phyloP scores from a whole-genome alignment of 2,888 invertebrate species.

The Sycophila texana region DNA sequence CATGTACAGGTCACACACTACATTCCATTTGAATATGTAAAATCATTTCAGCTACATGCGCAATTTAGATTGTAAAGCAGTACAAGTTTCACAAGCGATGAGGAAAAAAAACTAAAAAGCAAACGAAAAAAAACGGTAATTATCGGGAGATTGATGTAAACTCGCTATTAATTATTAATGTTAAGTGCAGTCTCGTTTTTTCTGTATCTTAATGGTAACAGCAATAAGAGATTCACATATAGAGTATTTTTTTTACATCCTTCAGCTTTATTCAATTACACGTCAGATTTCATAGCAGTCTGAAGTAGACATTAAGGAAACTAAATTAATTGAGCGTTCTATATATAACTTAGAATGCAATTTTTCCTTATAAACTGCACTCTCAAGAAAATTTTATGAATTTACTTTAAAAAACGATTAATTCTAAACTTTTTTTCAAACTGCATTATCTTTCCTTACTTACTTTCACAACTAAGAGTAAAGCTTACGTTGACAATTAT shows the following conservation, averaged over 20 bases:
- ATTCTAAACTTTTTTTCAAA: too few relatives aligned
- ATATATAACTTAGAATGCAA: too few relatives aligned
- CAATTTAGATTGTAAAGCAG: slow-evolving; percentile 31
- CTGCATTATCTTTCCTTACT: too few relatives aligned
- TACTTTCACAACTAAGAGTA: too few relatives aligned
- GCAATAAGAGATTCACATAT: background rate
- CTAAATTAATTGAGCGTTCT: too few relatives aligned
- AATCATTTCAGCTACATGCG: slow-evolving; percentile 29
- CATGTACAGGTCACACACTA: slow-evolving; percentile 31
- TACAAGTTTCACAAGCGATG: background rate
- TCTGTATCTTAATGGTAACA: background rate
- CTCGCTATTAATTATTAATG: background rate
- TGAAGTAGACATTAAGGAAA: too few relatives aligned
- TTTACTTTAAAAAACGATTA: too few relatives aligned
- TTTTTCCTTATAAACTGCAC: too few relatives aligned
- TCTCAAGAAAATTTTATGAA: too few relatives aligned
- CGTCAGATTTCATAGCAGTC: background rate
- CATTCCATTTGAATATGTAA: slow-evolving; percentile 50
- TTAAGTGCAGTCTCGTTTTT: too few relatives aligned
- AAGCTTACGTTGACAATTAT: too few relatives aligned
- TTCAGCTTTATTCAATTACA: background rate
- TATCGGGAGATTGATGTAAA: slow-evolving; percentile 12
- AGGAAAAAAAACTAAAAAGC: background rate
- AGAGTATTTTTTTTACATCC: background rate
- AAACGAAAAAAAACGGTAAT: background rate